Percentiles rank a stretch among this genome's conserved stretches.
Conservation (phyloP, 2,888 invertebrate genomes). For the Ryuthela nishihirai region DNA sequence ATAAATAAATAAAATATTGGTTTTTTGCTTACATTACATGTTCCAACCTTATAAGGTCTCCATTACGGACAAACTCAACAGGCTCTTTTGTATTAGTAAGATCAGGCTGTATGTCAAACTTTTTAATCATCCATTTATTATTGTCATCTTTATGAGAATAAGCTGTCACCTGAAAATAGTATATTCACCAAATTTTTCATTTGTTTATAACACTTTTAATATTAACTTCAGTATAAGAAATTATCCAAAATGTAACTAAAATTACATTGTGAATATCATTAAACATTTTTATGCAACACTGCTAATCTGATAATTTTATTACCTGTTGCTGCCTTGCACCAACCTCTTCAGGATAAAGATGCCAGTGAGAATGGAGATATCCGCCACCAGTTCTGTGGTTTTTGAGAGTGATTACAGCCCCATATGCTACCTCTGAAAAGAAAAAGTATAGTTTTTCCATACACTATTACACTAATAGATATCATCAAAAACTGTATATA, state of each 20-base stretch:
- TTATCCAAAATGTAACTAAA: no score
- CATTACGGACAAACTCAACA: conserved; percentile 67
- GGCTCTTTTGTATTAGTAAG: conserved; percentile 47
- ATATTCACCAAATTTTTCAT: no score
- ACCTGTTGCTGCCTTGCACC: conserved; percentile 93
- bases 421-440: conserved; percentile 71
- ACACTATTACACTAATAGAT: no score
- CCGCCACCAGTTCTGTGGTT: conserved; percentile 93
- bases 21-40: conserved; percentile 56
- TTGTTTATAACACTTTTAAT: no score
- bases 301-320: no score
- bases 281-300: no score
- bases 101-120: conserved; percentile 55
- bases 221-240: no score
- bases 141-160: conserved; percentile 97
- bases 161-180: conserved; percentile 70
- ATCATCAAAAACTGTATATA: no score
- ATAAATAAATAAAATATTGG: not conserved
- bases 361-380: conserved; percentile 92
- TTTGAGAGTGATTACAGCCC: conserved; percentile 82
- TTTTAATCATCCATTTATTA: conserved; percentile 64
- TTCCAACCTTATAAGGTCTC: conserved; percentile 82
- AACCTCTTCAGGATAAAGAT: conserved; percentile 85
- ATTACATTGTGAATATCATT: no score
- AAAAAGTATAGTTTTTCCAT: no score